A percentile compares a stretch with the other conserved stretches of the same genome.
These are phyloP conservation scores for Martes martes DNA, from an alignment of 2,113 vertebrate species.

Conservation along the genomic window DNA sequence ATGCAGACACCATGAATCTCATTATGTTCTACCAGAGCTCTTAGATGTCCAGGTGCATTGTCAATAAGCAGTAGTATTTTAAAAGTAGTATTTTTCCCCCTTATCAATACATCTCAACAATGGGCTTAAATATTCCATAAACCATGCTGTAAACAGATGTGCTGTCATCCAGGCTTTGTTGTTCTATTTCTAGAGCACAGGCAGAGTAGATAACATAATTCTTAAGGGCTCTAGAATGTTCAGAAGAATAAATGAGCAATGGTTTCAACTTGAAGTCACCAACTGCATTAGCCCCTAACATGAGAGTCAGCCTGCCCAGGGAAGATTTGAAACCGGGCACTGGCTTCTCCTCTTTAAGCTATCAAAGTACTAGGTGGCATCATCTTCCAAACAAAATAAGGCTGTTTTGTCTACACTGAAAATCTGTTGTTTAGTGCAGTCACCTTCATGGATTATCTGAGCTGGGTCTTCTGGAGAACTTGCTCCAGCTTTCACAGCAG, in stretches of 20 bases:
- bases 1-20: background rate
- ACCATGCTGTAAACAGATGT: background rate
- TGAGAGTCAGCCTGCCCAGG: background rate
- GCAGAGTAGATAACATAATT: background rate
- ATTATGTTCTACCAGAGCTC: background rate
- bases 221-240: background rate
- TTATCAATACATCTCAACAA: background rate
- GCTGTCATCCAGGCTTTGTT: background rate
- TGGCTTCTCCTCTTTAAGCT: background rate
- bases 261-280: background rate
- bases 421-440: background rate
- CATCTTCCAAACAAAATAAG: background rate
- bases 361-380: background rate
- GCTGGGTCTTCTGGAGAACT: background rate
- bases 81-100: background rate
- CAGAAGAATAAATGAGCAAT: background rate
- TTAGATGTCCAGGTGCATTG: background rate
- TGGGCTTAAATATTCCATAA: background rate
- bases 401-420: background rate
- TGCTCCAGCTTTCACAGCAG: background rate
- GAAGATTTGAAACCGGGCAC: background rate
- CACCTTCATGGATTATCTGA: background rate
- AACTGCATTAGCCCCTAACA: background rate
- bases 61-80: background rate
- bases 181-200: background rate